Evolutionary conservation across 92 coral and sea anemone genomes (phyloP), one percentile per base, ranked within the genome.

Genomic region (Metridium senile): DNA sequence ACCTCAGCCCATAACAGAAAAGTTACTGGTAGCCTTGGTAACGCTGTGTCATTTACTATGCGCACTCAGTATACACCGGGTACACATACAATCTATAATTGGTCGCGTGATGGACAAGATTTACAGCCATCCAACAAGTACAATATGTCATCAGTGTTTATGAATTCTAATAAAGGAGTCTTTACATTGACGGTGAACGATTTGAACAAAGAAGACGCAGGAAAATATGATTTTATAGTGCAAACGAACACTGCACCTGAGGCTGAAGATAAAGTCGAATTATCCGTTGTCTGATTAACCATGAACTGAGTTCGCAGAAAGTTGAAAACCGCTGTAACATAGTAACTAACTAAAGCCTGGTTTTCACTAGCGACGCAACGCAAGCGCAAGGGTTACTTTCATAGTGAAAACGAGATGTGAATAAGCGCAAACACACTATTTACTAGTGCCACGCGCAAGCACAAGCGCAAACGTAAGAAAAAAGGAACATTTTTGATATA

Each of bases 31-130:
- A 75, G 71, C 68, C 79, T 70, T 74, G 82, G 78, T 79, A 74
- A 70, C 64, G 64, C 71, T 30, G 74, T 83, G 87, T 79, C 83
- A 89, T 81, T 89, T 68, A 76, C 67, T 35, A 11, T 77, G 62
- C 64, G 81, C 84, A 89, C 87, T 81, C 56, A 75, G 71, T 9
- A 66, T 23, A 66, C 71, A 13, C 71, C 71, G 13, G 23, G 6
- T 22, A 0, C 20, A 22, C 11, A 31, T 9, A 18, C 27, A 9
- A 9, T 31, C 25, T 13, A 25, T 66, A 18, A 7, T 19, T 66
- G 71, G 71, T 20, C 21, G 11, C 30, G 9, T 20, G 26, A 31
- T 0, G 71, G 71, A 7, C 13, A 6, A 16, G 47, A 31, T 27
- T 33, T 66, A 66, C 45, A 66, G 17, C 17, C 49, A 13, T 4